A percentile compares a stretch with the other conserved stretches of the same genome.
Conservation (phyloP, 2,113 vertebrate species). For the Lasiurus borealis region DNA sequence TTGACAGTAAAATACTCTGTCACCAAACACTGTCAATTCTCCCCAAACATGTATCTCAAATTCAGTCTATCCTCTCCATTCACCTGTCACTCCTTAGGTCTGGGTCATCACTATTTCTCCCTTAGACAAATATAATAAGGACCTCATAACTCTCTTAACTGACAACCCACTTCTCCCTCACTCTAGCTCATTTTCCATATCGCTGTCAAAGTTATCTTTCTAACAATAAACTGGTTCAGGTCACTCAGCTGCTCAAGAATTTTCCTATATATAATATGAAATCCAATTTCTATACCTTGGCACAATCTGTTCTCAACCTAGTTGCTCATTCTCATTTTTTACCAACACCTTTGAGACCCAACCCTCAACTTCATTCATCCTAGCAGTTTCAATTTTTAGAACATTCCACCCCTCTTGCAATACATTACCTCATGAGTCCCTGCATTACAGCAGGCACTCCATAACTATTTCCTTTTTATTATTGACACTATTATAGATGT, state of each 20-base stretch:
- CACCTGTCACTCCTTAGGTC: neutral
- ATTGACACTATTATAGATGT: neutral
- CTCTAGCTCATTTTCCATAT: neutral
- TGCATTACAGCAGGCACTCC: neutral
- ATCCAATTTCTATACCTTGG: neutral
- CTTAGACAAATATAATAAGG: neutral
- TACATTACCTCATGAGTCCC: neutral
- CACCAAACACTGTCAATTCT: constrained; percentile 41
- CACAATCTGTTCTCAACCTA: neutral
- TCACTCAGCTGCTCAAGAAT: neutral
- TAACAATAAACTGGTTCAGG: neutral
- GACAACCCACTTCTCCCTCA: constrained; percentile 22
- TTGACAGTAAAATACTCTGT: constrained; percentile 27
- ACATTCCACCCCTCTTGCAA: neutral
- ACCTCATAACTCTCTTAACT: neutral
- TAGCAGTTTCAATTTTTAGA: neutral
- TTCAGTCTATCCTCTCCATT: neutral
- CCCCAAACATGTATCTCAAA: constrained; percentile 13
- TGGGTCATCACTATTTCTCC: neutral
- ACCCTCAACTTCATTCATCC: neutral
- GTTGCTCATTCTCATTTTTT: neutral
- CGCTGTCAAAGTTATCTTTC: constrained; percentile 7
- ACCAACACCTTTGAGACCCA: neutral
- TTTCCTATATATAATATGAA: constrained; percentile 21
- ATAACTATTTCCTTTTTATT: neutral